Evolutionary conservation across 2,888 invertebrate genomes (phyloP), one percentile per base, ranked within the genome.

Genomic region (Perizoma flavofasciatum): DNA sequence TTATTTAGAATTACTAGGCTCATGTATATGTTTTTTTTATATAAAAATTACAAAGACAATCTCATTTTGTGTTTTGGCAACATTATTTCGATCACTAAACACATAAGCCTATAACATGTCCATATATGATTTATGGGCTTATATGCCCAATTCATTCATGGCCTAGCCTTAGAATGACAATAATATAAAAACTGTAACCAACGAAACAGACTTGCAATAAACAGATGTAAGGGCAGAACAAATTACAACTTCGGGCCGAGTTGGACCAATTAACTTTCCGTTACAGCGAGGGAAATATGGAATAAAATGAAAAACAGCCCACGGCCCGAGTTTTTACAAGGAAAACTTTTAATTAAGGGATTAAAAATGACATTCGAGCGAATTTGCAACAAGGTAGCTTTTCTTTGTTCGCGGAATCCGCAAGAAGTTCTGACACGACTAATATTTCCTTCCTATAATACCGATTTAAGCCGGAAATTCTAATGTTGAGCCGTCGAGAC

Each of bases 301-400:
- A 89, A 89, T 86, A 88, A 90, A 90, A 89, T 85, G 86, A 85
- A 88, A 88, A 88, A 88, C 85, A 85, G 83, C 87, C 83, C 74
- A 79, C 79, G 81, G 84, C 80, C 75, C 72, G 76, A 83, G 84
- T 88, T 79, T 85, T 87, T 87, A 81, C 81, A 79, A 76, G 70
- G 81, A 66, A 73, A 91, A 91, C 87, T 91, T 91, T 92, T 91
- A 92, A 91, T 90, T 90, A 92, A 89, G 87, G 90, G 88, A 89
- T 90, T 89, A 90, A 90, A 91, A 89, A 89, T 90, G 90, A 88
- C 89, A 91, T 89, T 88, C 88, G 79, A 88, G 79, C 76, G 82
- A 86, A 88, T 83, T 88, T 72, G 83, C 75, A 83, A 85, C 85
- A 86, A 83, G 82, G 83, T 83, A 84, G 85, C 82, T 86, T 86